These are phyloP conservation scores for Chaetodon trifascialis DNA, from an alignment of 2,113 vertebrate genomes.

Conservation along the genomic window DNA sequence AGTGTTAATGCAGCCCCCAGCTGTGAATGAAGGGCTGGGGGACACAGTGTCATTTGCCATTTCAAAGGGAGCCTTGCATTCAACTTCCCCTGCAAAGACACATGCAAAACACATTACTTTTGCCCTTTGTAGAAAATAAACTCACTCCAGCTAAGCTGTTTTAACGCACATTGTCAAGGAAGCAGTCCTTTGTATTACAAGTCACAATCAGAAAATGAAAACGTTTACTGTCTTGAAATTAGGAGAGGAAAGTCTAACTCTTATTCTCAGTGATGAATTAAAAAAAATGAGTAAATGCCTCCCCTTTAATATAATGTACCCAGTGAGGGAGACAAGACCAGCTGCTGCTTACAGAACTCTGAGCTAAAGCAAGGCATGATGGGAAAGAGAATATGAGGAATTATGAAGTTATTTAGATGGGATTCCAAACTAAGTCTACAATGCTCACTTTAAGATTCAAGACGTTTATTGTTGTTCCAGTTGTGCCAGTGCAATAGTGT, in stretches of 20 bases:
- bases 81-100: slow-evolving; percentile 1
- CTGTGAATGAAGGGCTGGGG: slow-evolving; percentile 18
- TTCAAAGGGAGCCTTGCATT: slow-evolving; percentile 16
- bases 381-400: not conserved
- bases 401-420: not conserved
- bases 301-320: not conserved
- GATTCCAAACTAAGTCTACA: not conserved
- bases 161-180: not conserved
- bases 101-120: slow-evolving; percentile 4
- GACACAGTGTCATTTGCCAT: slow-evolving; percentile 27
- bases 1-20: slow-evolving; percentile 32
- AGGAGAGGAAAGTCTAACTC: not conserved
- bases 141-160: not conserved
- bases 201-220: not conserved
- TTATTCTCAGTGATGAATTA: not conserved
- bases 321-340: not conserved
- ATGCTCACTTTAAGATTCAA: too few relatives aligned
- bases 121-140: slow-evolving; percentile 14
- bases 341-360: not conserved
- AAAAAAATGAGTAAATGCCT: not conserved
- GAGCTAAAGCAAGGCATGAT: too few relatives aligned
- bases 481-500: too few relatives aligned
- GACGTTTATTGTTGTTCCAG: too few relatives aligned
- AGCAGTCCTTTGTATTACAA: not conserved
- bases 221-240: not conserved